Percentiles rank a stretch among this genome's conserved stretches.
Conservation (phyloP, 2,113 vertebrate species). For the Forbesichthys agassizii region DNA sequence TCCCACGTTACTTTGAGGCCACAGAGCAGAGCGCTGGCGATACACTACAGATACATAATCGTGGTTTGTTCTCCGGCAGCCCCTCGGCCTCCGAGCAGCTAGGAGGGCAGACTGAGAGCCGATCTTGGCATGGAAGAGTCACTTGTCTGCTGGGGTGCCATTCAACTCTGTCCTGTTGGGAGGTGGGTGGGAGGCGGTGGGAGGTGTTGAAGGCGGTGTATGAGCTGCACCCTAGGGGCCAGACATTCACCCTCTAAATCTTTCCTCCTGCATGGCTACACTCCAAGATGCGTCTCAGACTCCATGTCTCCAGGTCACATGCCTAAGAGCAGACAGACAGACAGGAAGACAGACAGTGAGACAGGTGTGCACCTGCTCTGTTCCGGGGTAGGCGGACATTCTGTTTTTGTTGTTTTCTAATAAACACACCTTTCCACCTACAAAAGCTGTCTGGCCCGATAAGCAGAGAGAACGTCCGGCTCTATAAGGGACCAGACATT, state of each 20-base stretch:
- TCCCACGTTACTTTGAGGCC: slow-evolving; percentile 9
- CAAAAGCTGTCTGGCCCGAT: slow-evolving; percentile 29
- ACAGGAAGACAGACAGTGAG: slow-evolving; percentile 39
- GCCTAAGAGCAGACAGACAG: slow-evolving; percentile 50
- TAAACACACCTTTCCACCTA: slow-evolving; percentile 33
- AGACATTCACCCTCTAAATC: slow-evolving; percentile 28
- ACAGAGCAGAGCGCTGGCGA: background rate
- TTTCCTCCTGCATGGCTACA: slow-evolving; percentile 40
- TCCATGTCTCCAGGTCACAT: slow-evolving; percentile 67
- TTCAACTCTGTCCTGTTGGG: slow-evolving; percentile 54
- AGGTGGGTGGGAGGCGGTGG: slow-evolving; percentile 22
- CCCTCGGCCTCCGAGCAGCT: slow-evolving; percentile 15
- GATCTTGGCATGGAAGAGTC: slow-evolving; percentile 9
- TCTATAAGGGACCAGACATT: slow-evolving; percentile 3
- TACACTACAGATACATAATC: slow-evolving; percentile 17
- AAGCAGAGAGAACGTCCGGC: slow-evolving; percentile 24
- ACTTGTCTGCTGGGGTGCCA: slow-evolving; percentile 25
- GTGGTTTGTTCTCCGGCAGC: background rate
- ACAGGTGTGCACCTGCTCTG: slow-evolving; percentile 37
- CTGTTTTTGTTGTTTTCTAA: slow-evolving; percentile 13
- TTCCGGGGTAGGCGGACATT: slow-evolving; percentile 37
- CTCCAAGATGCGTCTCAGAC: slow-evolving; percentile 40
- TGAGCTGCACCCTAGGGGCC: slow-evolving; percentile 23
- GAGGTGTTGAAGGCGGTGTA: slow-evolving; percentile 1
- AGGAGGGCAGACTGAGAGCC: slow-evolving; percentile 10